phyloP scores from a whole-genome alignment of 2,888 invertebrate genomes.

The Acrobasis repandana region DNA sequence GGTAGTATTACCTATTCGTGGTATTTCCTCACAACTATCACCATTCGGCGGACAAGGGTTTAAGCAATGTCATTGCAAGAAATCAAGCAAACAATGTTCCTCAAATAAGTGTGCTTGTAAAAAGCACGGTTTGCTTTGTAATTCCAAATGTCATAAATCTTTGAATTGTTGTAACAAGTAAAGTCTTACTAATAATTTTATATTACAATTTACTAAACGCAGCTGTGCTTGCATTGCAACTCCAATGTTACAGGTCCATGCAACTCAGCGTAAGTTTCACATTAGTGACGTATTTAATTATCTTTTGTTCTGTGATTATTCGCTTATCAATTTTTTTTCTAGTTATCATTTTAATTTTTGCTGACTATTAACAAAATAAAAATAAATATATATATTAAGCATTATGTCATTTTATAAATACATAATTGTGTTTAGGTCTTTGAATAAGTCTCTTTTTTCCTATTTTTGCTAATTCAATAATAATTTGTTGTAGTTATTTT shows the following conservation, averaged over 20 bases:
- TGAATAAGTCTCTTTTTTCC: conserved; percentile 24
- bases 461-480: conserved; percentile 25
- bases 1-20: conserved; percentile 14
- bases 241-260: conserved; percentile 25
- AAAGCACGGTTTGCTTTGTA: conserved; percentile 25
- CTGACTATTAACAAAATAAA: conserved; percentile 15
- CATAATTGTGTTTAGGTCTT: conserved; percentile 18
- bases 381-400: not conserved
- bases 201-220: conserved; percentile 25
- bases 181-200: conserved; percentile 14
- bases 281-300: conserved; percentile 25
- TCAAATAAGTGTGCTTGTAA: conserved; percentile 27
- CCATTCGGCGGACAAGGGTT: conserved; percentile 25
- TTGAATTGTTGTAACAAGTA: conserved; percentile 26
- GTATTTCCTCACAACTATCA: conserved; percentile 16
- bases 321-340: not conserved
- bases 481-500: conserved; percentile 26
- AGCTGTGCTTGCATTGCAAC: conserved; percentile 25
- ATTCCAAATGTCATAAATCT: conserved; percentile 26
- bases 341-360: not conserved
- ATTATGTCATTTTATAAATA: not conserved
- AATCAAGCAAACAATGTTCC: conserved; percentile 23
- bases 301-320: conserved; percentile 17
- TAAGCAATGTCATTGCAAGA: conserved; percentile 23
- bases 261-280: conserved; percentile 24